Percentiles rank a stretch among this genome's conserved stretches.
phyloP scores from a whole-genome alignment of 2,113 vertebrate species.

The Oplegnathus fasciatus region DNA sequence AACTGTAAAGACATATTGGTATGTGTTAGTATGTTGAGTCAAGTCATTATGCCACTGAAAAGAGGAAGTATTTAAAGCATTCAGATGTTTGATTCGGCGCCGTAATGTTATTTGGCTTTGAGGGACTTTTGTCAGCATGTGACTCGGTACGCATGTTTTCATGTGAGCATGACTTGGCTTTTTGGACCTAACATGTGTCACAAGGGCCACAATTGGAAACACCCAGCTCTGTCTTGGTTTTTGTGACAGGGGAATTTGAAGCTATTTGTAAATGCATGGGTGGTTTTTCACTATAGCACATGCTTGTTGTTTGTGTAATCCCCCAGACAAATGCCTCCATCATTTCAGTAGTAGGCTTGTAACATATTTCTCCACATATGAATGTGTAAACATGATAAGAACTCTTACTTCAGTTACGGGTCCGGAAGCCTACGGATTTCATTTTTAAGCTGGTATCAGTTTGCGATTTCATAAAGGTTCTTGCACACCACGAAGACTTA shows the following conservation, averaged over 20 bases:
- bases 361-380: background rate
- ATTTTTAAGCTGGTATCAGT: background rate
- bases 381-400: conserved; percentile 15
- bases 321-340: background rate
- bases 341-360: conserved; percentile 28
- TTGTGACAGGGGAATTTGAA: conserved; percentile 52
- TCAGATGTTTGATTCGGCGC: background rate
- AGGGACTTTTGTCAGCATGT: conserved; percentile 47
- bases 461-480: too few species aligned
- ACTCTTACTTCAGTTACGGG: background rate
- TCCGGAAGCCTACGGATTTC: background rate
- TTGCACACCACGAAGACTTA: background rate
- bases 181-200: background rate
- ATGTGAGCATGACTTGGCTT: conserved; percentile 44
- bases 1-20: background rate
- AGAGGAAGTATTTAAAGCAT: conserved; percentile 50
- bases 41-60: background rate
- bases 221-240: conserved; percentile 34
- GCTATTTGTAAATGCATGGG: conserved; percentile 28
- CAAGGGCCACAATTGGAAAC: conserved; percentile 36
- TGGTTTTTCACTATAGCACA: conserved; percentile 24
- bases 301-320: background rate
- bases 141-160: background rate
- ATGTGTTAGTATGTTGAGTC: background rate
- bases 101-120: background rate